A percentile compares a stretch with the other conserved stretches of the same genome.
Conservation (phyloP, 2,113 vertebrate genomes). For the Entomyzon cyanotis region DNA sequence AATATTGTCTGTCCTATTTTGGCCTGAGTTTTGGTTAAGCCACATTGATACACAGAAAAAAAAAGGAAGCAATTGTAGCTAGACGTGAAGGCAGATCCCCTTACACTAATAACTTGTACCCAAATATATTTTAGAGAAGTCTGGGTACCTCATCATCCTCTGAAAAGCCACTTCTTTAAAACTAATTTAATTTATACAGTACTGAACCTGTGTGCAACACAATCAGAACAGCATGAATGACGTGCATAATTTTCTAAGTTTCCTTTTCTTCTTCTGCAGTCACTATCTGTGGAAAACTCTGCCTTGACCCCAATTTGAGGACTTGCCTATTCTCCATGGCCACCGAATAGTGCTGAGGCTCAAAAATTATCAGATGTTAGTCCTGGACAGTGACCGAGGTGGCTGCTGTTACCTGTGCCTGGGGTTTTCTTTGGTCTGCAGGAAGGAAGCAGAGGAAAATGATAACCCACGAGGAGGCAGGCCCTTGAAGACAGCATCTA, state of each 20-base stretch:
- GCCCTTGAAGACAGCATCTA: background rate
- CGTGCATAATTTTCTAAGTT: background rate
- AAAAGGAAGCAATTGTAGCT: background rate
- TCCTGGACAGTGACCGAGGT: background rate
- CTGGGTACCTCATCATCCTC: background rate
- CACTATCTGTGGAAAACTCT: background rate
- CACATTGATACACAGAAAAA: accelerated
- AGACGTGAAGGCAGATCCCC: background rate
- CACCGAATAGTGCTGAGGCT: background rate
- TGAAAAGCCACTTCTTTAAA: background rate
- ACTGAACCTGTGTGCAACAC: background rate
- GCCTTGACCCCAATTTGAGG: background rate
- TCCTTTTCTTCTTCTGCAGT: background rate
- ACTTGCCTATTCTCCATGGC: background rate
- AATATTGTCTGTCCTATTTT: background rate
- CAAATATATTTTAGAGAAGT: background rate
- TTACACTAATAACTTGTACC: background rate
- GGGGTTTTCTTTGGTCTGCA: background rate
- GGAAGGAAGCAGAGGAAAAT: background rate
- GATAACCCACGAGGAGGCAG: background rate
- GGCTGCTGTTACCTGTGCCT: background rate
- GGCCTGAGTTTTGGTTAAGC: background rate
- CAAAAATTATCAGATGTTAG: background rate
- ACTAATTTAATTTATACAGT: background rate
- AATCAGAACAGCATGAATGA: accelerated